A percentile compares a stretch with the other conserved stretches of the same genome.
Evolutionary conservation across 2,797 vertebrate genomes (phyloP).

Genomic region (Chaetophractus vellerosus): DNA sequence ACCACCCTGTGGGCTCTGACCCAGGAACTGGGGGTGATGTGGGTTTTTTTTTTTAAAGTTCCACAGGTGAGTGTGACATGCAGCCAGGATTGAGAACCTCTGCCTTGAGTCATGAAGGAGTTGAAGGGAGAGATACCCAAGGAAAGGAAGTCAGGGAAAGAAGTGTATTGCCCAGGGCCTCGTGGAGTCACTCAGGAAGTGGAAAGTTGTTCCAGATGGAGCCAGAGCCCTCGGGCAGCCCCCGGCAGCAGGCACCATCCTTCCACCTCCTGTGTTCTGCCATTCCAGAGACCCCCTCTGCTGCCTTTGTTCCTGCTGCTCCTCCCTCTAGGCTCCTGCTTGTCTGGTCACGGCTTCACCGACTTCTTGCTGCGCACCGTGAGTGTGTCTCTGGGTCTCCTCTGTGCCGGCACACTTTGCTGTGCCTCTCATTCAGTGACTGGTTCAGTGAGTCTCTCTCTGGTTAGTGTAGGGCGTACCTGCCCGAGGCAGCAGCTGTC

Average conservation of each 20-base stretch:
- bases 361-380: not conserved
- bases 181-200: accelerated
- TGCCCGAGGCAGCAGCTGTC: not conserved
- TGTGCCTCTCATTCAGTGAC: not conserved
- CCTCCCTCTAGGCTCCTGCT: not conserved
- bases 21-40: not conserved
- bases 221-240: not conserved
- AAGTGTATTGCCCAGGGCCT: accelerated
- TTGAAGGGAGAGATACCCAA: not conserved
- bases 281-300: not conserved
- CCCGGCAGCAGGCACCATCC: not conserved
- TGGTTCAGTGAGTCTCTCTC: not conserved
- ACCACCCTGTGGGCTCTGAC: not conserved
- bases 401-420: not conserved
- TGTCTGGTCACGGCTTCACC: accelerated
- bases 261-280: not conserved
- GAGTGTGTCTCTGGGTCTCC: not conserved
- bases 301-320: not conserved
- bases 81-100: too few relatives aligned
- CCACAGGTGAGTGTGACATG: too few relatives aligned
- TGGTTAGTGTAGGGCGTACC: not conserved
- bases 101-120: not conserved
- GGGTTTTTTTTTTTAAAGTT: too few relatives aligned
- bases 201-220: not conserved
- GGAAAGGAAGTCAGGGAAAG: not conserved